These are phyloP conservation scores for Autographa gamma DNA, from an alignment of 2,888 invertebrate genomes.

Conservation along the genomic window DNA sequence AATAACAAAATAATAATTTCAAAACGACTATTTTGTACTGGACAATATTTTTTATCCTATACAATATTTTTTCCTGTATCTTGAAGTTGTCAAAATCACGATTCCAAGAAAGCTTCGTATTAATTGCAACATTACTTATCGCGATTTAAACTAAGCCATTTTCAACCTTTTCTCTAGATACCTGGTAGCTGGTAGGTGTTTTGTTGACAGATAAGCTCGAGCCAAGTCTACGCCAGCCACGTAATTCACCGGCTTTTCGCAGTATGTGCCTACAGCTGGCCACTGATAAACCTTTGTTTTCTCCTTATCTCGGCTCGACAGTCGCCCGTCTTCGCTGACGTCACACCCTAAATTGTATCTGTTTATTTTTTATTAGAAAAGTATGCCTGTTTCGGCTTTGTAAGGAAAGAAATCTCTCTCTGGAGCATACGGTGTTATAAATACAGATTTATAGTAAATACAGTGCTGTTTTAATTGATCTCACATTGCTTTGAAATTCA, in stretches of 20 bases:
- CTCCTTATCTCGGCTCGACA: constrained; percentile 74
- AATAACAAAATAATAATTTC: too few species aligned
- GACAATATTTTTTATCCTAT: neutral
- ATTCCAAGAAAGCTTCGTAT: neutral
- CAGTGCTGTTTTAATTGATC: too few species aligned
- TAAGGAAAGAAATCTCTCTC: neutral
- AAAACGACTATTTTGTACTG: neutral
- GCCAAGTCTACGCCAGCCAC: constrained; percentile 74
- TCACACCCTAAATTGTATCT: constrained; percentile 70
- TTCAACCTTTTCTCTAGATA: constrained; percentile 61
- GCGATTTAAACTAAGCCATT: constrained; percentile 36
- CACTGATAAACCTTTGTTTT: constrained; percentile 80
- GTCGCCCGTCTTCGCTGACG: constrained; percentile 62
- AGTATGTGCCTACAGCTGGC: constrained; percentile 73
- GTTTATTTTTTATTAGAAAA: constrained; percentile 50
- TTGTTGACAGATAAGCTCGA: constrained; percentile 81
- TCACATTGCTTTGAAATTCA: too few species aligned
- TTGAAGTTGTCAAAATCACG: neutral
- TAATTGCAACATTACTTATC: constrained; percentile 26
- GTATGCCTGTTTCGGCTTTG: constrained; percentile 16
- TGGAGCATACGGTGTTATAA: neutral
- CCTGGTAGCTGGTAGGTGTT: constrained; percentile 66
- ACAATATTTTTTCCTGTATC: neutral
- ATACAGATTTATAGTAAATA: too few species aligned
- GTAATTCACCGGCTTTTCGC: constrained; percentile 77